phyloP scores from a whole-genome alignment of 2,888 invertebrate genomes.

The Leptopterna dolabrata region DNA sequence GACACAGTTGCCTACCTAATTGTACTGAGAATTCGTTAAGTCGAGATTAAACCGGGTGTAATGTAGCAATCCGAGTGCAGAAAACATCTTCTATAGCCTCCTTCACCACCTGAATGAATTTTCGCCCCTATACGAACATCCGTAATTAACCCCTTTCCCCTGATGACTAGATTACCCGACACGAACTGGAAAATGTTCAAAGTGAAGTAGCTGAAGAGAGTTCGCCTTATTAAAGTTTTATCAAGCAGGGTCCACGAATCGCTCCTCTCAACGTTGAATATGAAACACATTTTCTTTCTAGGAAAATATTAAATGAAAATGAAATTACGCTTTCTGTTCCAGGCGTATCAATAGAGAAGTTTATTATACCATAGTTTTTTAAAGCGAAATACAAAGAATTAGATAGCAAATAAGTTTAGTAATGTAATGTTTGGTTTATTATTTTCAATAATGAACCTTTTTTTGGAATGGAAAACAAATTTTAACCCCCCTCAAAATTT shows the following conservation, averaged over 20 bases:
- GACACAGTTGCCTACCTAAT: too few species aligned
- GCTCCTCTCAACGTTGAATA: background rate
- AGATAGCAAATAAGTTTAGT: too few species aligned
- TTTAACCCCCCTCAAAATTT: too few species aligned
- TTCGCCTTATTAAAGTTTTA: background rate
- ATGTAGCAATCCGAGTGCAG: background rate
- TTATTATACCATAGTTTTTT: too few species aligned
- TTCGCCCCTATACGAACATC: background rate
- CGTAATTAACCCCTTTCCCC: background rate
- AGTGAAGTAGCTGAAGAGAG: background rate
- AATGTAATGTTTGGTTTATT: too few species aligned
- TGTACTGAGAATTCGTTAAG: background rate
- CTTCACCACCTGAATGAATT: background rate
- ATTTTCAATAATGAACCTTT: too few species aligned
- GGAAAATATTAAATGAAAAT: background rate
- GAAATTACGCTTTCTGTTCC: too few species aligned
- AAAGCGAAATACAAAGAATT: too few species aligned
- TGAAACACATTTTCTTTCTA: background rate
- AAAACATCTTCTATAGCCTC: background rate
- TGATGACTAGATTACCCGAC: background rate
- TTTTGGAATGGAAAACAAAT: too few species aligned
- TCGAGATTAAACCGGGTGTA: background rate
- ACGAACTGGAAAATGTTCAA: background rate
- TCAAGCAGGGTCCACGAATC: background rate
- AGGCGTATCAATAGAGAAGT: too few species aligned